phyloP scores from a whole-genome alignment of 2,113 vertebrate genomes.

The Salminus brasiliensis region DNA sequence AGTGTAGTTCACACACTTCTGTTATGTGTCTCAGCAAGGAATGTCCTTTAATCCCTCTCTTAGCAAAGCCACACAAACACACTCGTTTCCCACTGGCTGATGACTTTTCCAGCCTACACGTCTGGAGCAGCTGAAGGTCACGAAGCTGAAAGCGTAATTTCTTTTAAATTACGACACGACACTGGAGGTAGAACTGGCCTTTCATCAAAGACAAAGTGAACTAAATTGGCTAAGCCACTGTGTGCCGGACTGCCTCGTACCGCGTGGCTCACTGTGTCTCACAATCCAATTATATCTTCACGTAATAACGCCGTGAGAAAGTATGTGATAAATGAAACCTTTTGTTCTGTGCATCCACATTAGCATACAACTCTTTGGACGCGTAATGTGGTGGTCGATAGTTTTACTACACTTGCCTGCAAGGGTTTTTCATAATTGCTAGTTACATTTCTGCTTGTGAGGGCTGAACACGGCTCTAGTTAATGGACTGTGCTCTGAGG shows the following conservation, averaged over 20 bases:
- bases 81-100: background rate
- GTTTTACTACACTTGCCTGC: background rate
- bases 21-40: constrained; percentile 8
- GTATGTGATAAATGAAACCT: background rate
- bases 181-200: background rate
- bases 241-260: background rate
- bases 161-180: constrained; percentile 9
- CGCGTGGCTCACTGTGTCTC: background rate
- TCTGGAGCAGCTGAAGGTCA: constrained; percentile 10
- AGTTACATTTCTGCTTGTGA: no score
- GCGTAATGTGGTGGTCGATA: background rate
- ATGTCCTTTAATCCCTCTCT: background rate
- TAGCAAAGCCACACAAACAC: background rate
- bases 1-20: background rate
- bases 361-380: background rate
- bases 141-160: constrained; percentile 17
- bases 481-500: no score
- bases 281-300: background rate
- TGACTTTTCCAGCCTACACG: background rate
- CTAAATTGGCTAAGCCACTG: background rate
- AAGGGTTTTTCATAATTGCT: no score
- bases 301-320: background rate
- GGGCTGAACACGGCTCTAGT: no score
- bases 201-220: background rate
- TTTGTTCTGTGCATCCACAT: background rate